Base-by-base conservation (phyloP, 2,113 vertebrate species). In the Lasiurus borealis region DNA sequence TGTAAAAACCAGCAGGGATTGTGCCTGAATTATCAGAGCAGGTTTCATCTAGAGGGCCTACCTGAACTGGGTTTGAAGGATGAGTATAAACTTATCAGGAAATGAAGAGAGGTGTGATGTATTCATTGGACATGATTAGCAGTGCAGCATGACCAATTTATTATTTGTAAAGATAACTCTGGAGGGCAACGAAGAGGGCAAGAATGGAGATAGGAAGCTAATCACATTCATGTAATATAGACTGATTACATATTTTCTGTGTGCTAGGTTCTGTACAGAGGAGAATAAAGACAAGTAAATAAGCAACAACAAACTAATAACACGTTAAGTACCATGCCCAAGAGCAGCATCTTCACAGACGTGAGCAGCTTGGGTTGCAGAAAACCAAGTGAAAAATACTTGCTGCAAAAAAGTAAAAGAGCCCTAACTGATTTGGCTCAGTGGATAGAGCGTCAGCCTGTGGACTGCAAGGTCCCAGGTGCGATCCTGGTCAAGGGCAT, bases 351-450 rank as follows among this genome's bases (percentile, higher is more conserved):
- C 66, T 54, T 8, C 18, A 48, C n/a, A 62, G 23, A 68, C 4
- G 2, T 46, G 50, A 54, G 14, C 23, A 34, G 18, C 36, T 11
- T 46, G 44, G 31, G 50, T 15, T 44, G 29, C 59, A 90, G 85
- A 91, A 88, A 90, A 69, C n/a, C 82, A 85, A 27, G 36, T 54
- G 27, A 78, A 84, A 92, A 52, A 75, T 44, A 69, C 13, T 46
- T 94, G 81, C 75, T 40, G 66, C 50, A 66, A 59, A 14, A 75
- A 57, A 36, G 11, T 64, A 71, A 95, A 50, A 84, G 54, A 77
- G 15, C 54, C 54, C 54, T 57, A 57, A 54, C 19, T 5, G 2
- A 2, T 57, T 57, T 57, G 19, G 54, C 54, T 57, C 54, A 57
- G 54, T 21, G 54, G 54, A 19, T 57, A 57, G 54, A 57, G 54